Evolutionary conservation across 2,888 invertebrate genomes (phyloP).

Genomic region (Rhyacophila evoluta): DNA sequence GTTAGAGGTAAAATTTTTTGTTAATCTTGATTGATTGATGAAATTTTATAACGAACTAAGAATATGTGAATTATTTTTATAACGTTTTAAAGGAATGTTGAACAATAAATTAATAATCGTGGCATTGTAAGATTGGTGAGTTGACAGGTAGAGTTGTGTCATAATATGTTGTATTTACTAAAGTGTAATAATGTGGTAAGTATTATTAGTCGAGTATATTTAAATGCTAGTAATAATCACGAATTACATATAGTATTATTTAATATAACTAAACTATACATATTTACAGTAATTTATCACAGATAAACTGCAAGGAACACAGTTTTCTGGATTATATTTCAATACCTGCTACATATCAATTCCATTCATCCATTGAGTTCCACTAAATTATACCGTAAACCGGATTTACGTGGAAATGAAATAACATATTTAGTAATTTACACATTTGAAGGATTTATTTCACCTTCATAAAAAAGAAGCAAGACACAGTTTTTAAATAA

Average conservation of each 20-base stretch:
- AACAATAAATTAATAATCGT: no score
- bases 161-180: no score
- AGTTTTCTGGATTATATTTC: slow-evolving; percentile 26
- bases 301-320: slow-evolving; percentile 25
- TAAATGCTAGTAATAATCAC: no score
- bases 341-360: slow-evolving; percentile 48
- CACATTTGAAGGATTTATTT: neutral
- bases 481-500: slow-evolving; percentile 35
- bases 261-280: neutral
- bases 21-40: no score
- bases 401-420: slow-evolving; percentile 30
- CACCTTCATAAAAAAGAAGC: slow-evolving; percentile 1
- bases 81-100: no score
- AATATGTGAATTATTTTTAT: no score
- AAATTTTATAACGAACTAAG: no score
- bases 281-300: slow-evolving; percentile 16
- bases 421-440: slow-evolving; percentile 17
- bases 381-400: slow-evolving; percentile 38
- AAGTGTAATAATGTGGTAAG: no score
- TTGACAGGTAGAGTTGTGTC: no score
- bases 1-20: no score
- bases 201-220: no score
- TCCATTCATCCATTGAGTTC: slow-evolving; percentile 54
- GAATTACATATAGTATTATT: neutral
- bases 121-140: no score